Conservation (phyloP, 2,113 vertebrate genomes). For the Laticauda colubrina region DNA sequence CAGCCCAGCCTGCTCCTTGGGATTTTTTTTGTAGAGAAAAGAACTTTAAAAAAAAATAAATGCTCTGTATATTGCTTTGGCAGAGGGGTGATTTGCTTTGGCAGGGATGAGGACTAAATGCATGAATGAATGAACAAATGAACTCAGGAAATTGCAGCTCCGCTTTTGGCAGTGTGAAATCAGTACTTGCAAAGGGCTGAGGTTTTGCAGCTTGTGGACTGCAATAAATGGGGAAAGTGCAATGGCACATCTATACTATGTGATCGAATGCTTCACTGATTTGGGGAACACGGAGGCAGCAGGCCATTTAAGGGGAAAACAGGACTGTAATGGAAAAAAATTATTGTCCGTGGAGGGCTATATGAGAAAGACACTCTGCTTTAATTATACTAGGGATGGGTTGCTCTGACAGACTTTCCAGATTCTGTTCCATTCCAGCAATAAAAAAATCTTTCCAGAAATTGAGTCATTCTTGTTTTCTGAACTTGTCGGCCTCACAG, state of each 20-base stretch:
- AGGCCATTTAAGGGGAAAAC: not conserved
- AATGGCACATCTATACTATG: not conserved
- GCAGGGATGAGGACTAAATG: not conserved
- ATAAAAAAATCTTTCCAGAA: not conserved
- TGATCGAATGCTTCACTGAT: not conserved
- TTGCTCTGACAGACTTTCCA: not conserved
- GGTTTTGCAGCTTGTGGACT: not conserved
- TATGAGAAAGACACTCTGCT: not conserved
- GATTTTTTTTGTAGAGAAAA: not conserved
- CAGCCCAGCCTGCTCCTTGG: not conserved
- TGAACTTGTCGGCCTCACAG: not conserved
- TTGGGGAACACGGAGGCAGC: not conserved
- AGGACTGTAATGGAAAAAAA: not conserved
- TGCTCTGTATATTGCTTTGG: not conserved
- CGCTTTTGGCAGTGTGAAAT: not conserved
- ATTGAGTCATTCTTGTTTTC: not conserved
- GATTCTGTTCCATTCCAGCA: not conserved
- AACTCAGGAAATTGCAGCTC: not conserved
- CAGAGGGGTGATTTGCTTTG: not conserved
- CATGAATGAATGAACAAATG: not conserved
- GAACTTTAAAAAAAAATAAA: not conserved
- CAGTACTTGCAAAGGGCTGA: not conserved
- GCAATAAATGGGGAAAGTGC: not conserved
- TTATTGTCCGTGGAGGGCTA: not conserved
- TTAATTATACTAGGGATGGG: not conserved